These are phyloP conservation scores for Chelon auratus DNA, from an alignment of 2,797 vertebrate species.

Conservation along the genomic window DNA sequence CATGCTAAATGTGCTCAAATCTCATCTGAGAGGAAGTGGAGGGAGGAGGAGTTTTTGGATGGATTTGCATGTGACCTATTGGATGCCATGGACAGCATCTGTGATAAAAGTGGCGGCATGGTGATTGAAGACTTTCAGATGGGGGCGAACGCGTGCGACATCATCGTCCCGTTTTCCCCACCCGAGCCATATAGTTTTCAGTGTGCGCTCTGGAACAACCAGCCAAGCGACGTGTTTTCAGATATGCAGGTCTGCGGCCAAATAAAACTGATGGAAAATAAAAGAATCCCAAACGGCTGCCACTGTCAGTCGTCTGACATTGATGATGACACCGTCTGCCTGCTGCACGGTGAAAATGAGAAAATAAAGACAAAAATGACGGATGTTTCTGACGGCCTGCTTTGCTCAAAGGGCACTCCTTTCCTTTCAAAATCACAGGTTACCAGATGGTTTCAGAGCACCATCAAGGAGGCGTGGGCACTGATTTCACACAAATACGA, in stretches of 20 bases:
- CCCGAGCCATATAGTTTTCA: slow-evolving; percentile 85
- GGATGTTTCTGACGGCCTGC: slow-evolving; percentile 69
- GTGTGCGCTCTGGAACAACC: slow-evolving; percentile 79
- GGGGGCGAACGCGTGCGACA: slow-evolving; percentile 79
- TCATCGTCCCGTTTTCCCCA: slow-evolving; percentile 88
- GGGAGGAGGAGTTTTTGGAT: slow-evolving; percentile 89
- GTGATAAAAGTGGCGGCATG: slow-evolving; percentile 82
- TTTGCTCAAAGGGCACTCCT: slow-evolving; percentile 84
- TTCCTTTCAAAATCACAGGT: slow-evolving; percentile 88
- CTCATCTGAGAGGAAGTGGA: slow-evolving; percentile 76
- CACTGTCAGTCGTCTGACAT: slow-evolving; percentile 86
- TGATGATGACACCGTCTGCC: slow-evolving; percentile 90
- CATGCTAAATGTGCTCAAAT: slow-evolving; percentile 84
- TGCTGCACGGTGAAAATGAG: slow-evolving; percentile 84
- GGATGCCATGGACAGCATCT: slow-evolving; percentile 85
- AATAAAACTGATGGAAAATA: slow-evolving; percentile 84
- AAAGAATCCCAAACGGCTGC: slow-evolving; percentile 78
- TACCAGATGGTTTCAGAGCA: slow-evolving; percentile 90
- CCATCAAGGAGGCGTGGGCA: slow-evolving; percentile 89
- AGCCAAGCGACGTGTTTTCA: slow-evolving; percentile 60
- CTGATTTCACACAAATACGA: slow-evolving; percentile 93
- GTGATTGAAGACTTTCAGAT: slow-evolving; percentile 88
- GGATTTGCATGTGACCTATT: slow-evolving; percentile 91
- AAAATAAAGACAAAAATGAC: slow-evolving; percentile 11
- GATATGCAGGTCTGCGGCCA: slow-evolving; percentile 83